Base-by-base conservation (phyloP, 2,797 vertebrate species). In the Salmo trutta region DNA sequence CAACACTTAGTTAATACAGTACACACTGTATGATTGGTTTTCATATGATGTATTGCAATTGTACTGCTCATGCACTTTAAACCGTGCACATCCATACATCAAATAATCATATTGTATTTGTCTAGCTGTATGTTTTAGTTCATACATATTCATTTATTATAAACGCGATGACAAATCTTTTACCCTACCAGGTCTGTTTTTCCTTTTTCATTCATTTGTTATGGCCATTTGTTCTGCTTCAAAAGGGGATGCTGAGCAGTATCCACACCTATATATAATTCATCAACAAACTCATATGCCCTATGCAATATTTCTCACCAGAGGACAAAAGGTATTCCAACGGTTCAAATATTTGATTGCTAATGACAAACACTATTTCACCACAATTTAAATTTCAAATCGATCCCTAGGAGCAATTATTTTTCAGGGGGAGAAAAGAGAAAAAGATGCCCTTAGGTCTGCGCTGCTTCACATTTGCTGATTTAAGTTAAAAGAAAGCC, bases 321-420 rank as follows among this genome's bases (percentile, higher is more conserved):
- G 74, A 79, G 51, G 51, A 81, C 65, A 54, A 86, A 89, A 92
- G 86, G 88, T 92, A 91, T 92, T 93, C 85, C 88, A 83, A 68
- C 19, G 87, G 88, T 93, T 92, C 91, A 93, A 94, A 95, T 93
- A 94, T 95, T 93, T 95, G 92, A 94, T 94, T 93, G 89, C 84
- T 93, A 93, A 94, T 93, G 94, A 94, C 93, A 95, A 95, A 94
- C 90, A 94, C 85, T 79, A 84, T 89, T 94, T 93, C 91, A 76
- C 83, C 86, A 83, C 81, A 82, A 94, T 95, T 94, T 93, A 93
- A 93, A 95, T 93, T 95, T 94, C 87, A 95, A 94, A 94, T 93
- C 85, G 85, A 91, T 94, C 88, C 91, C 93, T 89, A 78, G 75
- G 74, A 94, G 93, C 90, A 85, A 86, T 87, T 93, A 84, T 90